phyloP scores from a whole-genome alignment of 2,113 vertebrate genomes.

The Podarcis raffonei region DNA sequence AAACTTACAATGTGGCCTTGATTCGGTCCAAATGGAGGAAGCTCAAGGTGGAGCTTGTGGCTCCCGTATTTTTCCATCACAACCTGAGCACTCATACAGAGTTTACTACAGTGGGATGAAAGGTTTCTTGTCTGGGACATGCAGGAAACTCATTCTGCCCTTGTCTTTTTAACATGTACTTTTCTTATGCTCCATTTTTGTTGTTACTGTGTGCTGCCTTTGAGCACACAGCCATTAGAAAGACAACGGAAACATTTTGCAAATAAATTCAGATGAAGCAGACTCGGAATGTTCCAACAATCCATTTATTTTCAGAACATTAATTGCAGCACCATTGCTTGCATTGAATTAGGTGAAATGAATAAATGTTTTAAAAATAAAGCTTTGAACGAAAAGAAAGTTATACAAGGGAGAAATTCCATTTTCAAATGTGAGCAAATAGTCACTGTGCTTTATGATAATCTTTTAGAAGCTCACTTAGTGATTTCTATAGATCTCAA shows the following conservation, averaged over 20 bases:
- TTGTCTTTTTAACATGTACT: not conserved
- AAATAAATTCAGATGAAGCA: constrained; percentile 2
- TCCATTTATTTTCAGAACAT: not conserved
- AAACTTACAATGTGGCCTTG: no score
- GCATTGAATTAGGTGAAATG: not conserved
- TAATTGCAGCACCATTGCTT: not conserved
- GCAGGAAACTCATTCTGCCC: not conserved
- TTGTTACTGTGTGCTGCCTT: not conserved
- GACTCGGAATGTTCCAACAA: not conserved
- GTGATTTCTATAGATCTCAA: not conserved
- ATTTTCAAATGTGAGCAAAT: not conserved
- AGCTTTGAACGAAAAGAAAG: not conserved
- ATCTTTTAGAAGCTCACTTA: not conserved
- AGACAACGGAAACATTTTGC: not conserved
- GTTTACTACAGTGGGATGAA: not conserved
- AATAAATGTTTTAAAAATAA: not conserved
- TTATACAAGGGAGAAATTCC: not conserved
- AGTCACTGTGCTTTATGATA: not conserved
- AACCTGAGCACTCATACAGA: not conserved
- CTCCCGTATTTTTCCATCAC: not conserved
- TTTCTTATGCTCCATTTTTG: constrained; percentile 4
- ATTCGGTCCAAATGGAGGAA: not conserved
- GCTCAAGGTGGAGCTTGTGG: not conserved
- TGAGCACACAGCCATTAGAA: not conserved
- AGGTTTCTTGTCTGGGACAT: not conserved